Evolutionary conservation across 2,113 vertebrate species (phyloP), one percentile per base, ranked within the genome.

Genomic region (Muntiacus muntjak): DNA sequence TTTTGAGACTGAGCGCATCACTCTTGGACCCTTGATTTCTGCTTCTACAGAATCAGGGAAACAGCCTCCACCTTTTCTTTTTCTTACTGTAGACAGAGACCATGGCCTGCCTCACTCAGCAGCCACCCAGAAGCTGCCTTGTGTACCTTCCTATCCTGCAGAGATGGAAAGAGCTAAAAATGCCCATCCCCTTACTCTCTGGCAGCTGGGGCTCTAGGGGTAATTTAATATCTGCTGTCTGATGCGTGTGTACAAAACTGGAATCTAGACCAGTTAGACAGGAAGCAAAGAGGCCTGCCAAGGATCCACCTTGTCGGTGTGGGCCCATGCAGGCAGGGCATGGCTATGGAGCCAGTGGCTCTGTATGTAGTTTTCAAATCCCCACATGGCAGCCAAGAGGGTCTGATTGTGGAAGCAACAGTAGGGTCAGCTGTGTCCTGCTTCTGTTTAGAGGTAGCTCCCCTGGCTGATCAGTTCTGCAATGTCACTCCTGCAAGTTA

Each of bases 301-400:
- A 45, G 36, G 30, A 30, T 23, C 47, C 1, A 0, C 25, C 78
- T 12, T 26, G 7, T 47, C 13, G 19, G 6, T 23, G 3, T 17
- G 17, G 25, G 50, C 33, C 60, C 10, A 1, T 4, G 0, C 45
- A 26, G 21, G 5, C 4, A 7, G 57, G 36, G n/a, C 2, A 0
- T 1, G 1, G 8, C 26, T 81, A 7, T n/a, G 30, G 17, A 57
- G 47, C 47, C 57, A 40, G 4, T 52, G 30, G 30, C 6, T 54
- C 25, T 9, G 52, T 19, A 6, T 84, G n/a, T 10, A 36, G 26
- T 40, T 83, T 96, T 25, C 36, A 17, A 15, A 36, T n/a, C 62
- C 74, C 62, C 19, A 2, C 2, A 0, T 16, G 19, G 25, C 47
- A 17, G 26, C 30, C 33, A 3, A 33, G 40, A 12, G 9, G 4